Percentiles rank a stretch among this genome's conserved stretches.
phyloP scores from a whole-genome alignment of 2,113 vertebrate species.

The Cairina moschata region DNA sequence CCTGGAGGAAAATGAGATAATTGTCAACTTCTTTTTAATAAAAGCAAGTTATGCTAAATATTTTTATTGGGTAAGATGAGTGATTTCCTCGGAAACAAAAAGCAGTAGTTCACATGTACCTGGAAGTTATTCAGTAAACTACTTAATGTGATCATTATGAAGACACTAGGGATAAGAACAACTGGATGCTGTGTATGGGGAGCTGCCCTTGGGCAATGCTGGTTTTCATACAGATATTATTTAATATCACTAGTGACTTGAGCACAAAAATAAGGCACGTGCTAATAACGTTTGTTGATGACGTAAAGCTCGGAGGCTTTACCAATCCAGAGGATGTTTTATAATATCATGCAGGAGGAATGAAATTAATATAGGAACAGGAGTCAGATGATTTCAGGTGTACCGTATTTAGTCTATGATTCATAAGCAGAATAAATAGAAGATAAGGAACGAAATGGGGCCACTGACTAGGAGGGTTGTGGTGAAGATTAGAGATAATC shows the following conservation, averaged over 20 bases:
- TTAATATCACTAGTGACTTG: background rate
- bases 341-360: background rate
- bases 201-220: background rate
- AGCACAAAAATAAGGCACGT: background rate
- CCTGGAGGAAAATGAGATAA: conserved; percentile 2
- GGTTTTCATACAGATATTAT: background rate
- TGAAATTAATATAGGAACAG: background rate
- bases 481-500: background rate
- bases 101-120: background rate
- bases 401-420: background rate
- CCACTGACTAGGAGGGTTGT: background rate
- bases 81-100: conserved; percentile 10
- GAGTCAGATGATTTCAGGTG: background rate
- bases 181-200: background rate
- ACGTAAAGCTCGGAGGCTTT: background rate
- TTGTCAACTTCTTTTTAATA: conserved; percentile 8
- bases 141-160: background rate
- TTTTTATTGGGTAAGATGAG: background rate
- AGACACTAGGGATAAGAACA: background rate
- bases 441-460: background rate
- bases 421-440: conserved; percentile 4
- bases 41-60: background rate
- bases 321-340: background rate
- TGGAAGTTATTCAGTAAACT: conserved; percentile 13
- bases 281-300: background rate